phyloP scores from a whole-genome alignment of 2,797 vertebrate genomes.

The Serranus cabrilla region DNA sequence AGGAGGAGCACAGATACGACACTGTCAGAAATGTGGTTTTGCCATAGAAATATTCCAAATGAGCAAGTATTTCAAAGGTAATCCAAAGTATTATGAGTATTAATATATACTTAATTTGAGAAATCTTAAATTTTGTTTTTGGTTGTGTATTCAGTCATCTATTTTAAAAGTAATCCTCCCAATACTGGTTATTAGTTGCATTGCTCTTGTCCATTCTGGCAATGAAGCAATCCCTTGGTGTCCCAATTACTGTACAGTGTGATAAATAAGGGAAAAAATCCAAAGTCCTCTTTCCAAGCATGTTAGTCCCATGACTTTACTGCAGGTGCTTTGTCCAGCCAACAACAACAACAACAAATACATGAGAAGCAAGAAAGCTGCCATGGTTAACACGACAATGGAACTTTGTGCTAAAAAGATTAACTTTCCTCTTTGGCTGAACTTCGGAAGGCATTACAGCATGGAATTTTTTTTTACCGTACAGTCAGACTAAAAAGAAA shows the following conservation, averaged over 20 bases:
- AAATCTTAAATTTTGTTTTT: too few relatives aligned
- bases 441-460: not conserved
- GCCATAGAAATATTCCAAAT: too few relatives aligned
- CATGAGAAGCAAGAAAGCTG: not conserved
- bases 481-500: not conserved
- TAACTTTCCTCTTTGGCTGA: not conserved
- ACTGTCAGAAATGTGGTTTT: too few relatives aligned
- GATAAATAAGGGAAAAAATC: too few relatives aligned
- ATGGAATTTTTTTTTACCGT: not conserved
- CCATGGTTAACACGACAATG: not conserved
- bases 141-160: too few relatives aligned
- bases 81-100: too few relatives aligned
- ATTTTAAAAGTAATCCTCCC: too few relatives aligned
- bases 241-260: too few relatives aligned
- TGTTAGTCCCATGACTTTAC: not conserved
- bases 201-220: constrained; percentile 9
- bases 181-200: not conserved
- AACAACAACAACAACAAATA: too few relatives aligned
- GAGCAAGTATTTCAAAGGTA: too few relatives aligned
- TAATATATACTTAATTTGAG: too few relatives aligned
- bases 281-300: not conserved
- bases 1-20: too few relatives aligned
- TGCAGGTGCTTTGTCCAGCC: not conserved
- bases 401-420: not conserved
- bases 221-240: not conserved